These are phyloP conservation scores for Myopa tessellatipennis DNA, from an alignment of 2,888 invertebrate genomes.

Conservation along the genomic window DNA sequence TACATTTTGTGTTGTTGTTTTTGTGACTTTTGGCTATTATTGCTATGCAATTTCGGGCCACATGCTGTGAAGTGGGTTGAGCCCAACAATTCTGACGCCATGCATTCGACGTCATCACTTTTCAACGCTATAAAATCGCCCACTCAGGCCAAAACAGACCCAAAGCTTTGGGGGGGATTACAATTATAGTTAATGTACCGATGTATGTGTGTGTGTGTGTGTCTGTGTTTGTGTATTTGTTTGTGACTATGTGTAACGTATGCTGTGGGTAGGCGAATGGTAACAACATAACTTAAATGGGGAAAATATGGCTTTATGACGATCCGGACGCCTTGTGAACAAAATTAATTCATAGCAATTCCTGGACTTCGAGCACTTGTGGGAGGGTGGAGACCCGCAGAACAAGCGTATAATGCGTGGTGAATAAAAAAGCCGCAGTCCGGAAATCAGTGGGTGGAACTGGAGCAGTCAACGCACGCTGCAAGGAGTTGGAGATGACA, in stretches of 20 bases:
- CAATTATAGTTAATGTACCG: constrained; percentile 13
- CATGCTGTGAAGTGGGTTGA: constrained; percentile 52
- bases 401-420: background rate
- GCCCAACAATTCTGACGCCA: constrained; percentile 43
- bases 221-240: background rate
- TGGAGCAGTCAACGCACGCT: constrained; percentile 38
- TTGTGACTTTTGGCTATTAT: constrained; percentile 43
- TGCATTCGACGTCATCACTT: constrained; percentile 44
- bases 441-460: constrained; percentile 46
- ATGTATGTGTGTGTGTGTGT: background rate
- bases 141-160: background rate
- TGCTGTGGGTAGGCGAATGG: background rate
- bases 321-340: constrained; percentile 19
- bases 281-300: constrained; percentile 15
- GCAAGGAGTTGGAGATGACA: constrained; percentile 36
- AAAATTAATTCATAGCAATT: constrained; percentile 32
- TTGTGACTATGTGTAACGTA: no score
- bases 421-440: constrained; percentile 37
- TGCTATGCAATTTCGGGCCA: constrained; percentile 51
- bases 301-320: constrained; percentile 40
- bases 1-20: background rate
- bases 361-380: background rate
- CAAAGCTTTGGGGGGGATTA: constrained; percentile 33
- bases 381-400: background rate
- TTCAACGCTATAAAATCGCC: constrained; percentile 22